Percentiles rank a stretch among this genome's conserved stretches.
Evolutionary conservation across 2,113 vertebrate species (phyloP).

Genomic region (Laterallus jamaicensis): DNA sequence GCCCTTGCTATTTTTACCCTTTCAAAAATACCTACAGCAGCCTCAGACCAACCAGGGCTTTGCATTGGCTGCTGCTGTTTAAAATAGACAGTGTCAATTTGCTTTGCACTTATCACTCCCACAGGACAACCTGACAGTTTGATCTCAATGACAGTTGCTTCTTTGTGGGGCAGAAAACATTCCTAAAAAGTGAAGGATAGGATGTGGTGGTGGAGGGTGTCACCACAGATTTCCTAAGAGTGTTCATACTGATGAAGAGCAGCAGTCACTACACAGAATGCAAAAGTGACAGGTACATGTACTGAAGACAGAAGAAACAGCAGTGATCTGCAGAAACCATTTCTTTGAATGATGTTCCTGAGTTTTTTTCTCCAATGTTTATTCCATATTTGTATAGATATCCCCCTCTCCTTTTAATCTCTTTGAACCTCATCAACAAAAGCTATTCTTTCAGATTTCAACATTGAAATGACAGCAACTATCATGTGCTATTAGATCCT

Average conservation of each 20-base stretch:
- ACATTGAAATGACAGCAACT: neutral
- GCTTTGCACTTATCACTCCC: slow-evolving; percentile 1
- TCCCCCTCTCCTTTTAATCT: neutral
- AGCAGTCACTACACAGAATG: neutral
- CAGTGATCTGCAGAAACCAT: neutral
- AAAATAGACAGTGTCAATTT: slow-evolving; percentile 3
- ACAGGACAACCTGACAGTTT: slow-evolving; percentile 5
- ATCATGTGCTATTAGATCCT: neutral
- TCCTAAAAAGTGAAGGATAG: neutral
- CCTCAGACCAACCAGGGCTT: neutral
- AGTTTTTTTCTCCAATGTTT: neutral
- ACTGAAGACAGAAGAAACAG: neutral
- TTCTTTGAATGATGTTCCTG: neutral
- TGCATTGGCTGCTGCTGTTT: neutral
- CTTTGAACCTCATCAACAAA: neutral
- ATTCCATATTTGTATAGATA: neutral
- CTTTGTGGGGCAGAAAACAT: neutral
- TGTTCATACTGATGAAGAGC: neutral
- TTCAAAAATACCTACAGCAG: neutral
- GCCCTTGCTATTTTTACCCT: neutral
- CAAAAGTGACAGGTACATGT: neutral
- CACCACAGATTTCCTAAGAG: neutral
- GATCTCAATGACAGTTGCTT: slow-evolving; percentile 3
- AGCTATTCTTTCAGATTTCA: neutral
- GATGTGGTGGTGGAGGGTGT: neutral